Evolutionary conservation across 2,113 vertebrate genomes (phyloP), one percentile per base, ranked within the genome.

Genomic region (Trinectes maculatus): DNA sequence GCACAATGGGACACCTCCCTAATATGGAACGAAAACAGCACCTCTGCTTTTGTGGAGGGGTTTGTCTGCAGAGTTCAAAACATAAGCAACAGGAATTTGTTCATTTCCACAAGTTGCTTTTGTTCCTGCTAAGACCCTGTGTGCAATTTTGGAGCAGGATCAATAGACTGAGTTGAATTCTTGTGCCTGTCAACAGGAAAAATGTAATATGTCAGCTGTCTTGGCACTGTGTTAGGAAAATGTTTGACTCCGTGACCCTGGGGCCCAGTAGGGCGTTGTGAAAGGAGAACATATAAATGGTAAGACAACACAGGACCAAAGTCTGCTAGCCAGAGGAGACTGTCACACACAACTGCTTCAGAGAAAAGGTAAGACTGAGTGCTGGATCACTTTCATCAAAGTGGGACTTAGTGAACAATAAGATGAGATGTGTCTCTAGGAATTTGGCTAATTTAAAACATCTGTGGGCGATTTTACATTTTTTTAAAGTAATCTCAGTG

Each of bases 141-240:
- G 56, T 49, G 51, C 11, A 60, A 57, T 78, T 60, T 57, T 80
- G 66, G 65, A 85, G 43, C 11, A 1, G 28, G 57, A 76, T 80
- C 78, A 84, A 79, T 71, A 79, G 63, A 70, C 56, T 54, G 48
- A 60, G 62, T 28, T 19, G 51, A 69, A 62, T 77, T 80, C 21
- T 79, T 77, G 43, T 59, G 15, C 42, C 43, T 66, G 77, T 85
- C 79, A 87, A 72, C 80, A 61, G 72, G 44, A 81, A 87, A 76
- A 51, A 56, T 43, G 15, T 46, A 61, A 77, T 75, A 77, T 64
- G 70, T 86, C 80, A 69, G 82, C 74, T 42, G 43, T 72, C 62
- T 71, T 89, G 85, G 82, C 79, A 6, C 4, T 1, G 49, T 40
- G 61, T 79, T 60, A 85, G 82, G 82, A 86, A 40, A 89, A 85